phyloP scores from a whole-genome alignment of 2,888 invertebrate species.

The Antheraea assamensis region DNA sequence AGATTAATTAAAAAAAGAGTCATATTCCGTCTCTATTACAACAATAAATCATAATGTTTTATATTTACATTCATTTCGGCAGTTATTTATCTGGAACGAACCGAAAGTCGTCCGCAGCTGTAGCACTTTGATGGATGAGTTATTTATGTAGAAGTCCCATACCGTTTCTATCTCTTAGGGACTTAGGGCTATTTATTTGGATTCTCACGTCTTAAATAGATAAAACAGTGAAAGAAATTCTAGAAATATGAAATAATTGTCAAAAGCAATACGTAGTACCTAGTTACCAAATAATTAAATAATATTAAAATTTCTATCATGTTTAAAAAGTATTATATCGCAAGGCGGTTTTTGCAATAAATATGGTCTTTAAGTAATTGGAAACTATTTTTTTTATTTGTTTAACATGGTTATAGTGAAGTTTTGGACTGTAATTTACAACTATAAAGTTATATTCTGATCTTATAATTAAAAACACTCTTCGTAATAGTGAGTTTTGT shows the following conservation, averaged over 20 bases:
- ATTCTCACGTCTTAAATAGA: background rate
- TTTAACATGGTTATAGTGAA: no score
- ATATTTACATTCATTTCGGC: background rate
- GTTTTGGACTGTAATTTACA: no score
- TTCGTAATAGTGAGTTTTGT: background rate
- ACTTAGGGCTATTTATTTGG: background rate
- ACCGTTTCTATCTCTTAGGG: background rate
- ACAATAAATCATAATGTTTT: background rate
- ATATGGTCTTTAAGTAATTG: no score
- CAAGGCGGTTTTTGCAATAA: no score
- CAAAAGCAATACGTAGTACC: background rate
- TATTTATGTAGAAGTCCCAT: background rate
- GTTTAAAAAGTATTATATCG: background rate
- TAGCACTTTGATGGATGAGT: background rate
- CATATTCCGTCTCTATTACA: background rate
- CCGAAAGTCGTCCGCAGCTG: constrained; percentile 2
- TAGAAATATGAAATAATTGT: background rate
- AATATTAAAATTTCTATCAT: background rate
- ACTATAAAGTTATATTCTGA: no score
- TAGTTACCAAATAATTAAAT: background rate
- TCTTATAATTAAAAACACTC: no score
- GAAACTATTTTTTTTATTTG: no score
- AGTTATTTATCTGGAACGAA: constrained; percentile 1
- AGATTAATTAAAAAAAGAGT: background rate
- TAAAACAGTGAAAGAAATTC: background rate